Evolutionary conservation across 1,140 invertebrate species (phyloP), one percentile per base, ranked within the genome.

Genomic region (Trichogramma pretiosum): DNA sequence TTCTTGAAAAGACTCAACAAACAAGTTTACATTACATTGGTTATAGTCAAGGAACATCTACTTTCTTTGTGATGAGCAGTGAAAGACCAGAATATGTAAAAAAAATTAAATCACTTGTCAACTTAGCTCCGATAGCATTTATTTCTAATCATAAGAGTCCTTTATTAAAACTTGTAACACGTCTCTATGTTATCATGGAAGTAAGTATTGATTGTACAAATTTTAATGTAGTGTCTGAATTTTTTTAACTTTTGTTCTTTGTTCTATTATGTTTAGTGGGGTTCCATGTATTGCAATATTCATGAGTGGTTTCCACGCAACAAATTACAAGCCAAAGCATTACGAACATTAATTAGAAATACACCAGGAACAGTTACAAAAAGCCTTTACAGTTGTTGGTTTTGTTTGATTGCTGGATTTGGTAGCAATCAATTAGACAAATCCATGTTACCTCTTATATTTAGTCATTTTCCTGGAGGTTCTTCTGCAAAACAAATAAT

Each of bases 391-490:
- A 56, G 55, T 24, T 61, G 56, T 17, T 70, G 66, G 64, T 66
- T 70, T 47, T 59, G 65, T 40, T 22, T 70, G 7, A 56, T 72
- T 2, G 67, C 65, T 28, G 67, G 67, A 34, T 72, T 68, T 37
- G 67, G 64, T n/a, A 72, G 65, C 22, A 58, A 72, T 56, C 68
- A 70, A 19, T 41, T 70, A 9, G 67, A 70, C 22, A 67, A 72
- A 36, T 56, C 63, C 5, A 72, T 78, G 57, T 38, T 79, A 1
- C 72, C 77, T 5, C 63, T 83, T 0, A 83, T 84, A 54, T 63
- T 82, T 21, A 72, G 74, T 11, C 84, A 88, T 55, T 80, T 80
- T 49, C 85, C 86, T 0, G 80, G 83, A 18, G 85, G 85, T 2
- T 78, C 83, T 2, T 87, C 85, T 0, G 72, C 76, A 0, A 75